These are phyloP conservation scores for Callospermophilus lateralis DNA, from an alignment of 2,113 vertebrate species.

Conservation along the genomic window DNA sequence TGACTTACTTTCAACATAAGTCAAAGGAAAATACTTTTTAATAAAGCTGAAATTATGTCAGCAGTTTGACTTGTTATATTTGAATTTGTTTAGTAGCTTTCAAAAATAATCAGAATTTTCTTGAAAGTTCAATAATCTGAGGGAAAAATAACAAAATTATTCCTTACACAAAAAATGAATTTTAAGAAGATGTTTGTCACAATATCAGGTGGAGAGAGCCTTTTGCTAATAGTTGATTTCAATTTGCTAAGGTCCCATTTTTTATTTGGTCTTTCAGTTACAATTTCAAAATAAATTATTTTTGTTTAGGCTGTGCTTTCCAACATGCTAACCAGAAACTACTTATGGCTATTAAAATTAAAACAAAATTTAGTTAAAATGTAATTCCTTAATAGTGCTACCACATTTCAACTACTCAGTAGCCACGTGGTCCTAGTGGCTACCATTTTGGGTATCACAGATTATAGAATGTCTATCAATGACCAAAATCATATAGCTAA, in stretches of 20 bases:
- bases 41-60: constrained; percentile 39
- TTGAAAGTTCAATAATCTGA: constrained; percentile 18
- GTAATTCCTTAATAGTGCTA: not conserved
- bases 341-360: not conserved
- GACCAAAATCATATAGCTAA: not conserved
- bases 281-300: not conserved
- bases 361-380: not conserved
- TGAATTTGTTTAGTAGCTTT: constrained; percentile 20
- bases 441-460: not conserved
- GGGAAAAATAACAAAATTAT: not conserved
- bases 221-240: not conserved
- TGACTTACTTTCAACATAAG: constrained; percentile 45
- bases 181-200: not conserved
- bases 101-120: not conserved
- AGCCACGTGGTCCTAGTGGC: not conserved
- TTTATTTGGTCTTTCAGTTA: not conserved
- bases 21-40: constrained; percentile 5
- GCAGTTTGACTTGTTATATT: constrained; percentile 14
- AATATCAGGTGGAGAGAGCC: not conserved
- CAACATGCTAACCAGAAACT: not conserved
- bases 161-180: not conserved
- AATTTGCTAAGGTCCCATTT: constrained; percentile 30
- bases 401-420: not conserved
- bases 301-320: not conserved
- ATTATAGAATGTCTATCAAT: not conserved